Base-by-base conservation (phyloP, 2,797 vertebrate species). In the Ceryle rudis region DNA sequence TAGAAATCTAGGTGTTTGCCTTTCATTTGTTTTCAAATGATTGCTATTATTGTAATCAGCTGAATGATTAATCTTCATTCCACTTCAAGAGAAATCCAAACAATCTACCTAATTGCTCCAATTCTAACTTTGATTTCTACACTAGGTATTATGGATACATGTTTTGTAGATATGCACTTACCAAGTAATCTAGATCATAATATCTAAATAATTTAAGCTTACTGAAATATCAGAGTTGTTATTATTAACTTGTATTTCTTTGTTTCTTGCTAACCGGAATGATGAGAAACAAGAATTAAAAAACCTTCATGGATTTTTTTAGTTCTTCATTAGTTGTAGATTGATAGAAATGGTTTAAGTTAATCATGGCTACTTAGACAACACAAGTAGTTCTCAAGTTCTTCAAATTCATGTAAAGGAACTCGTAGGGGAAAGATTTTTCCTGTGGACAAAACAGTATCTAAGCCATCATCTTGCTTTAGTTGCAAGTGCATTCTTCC, bases 1-100 rank as follows among this genome's bases (percentile, higher is more conserved):
- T 11, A 75, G 58, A 71, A 80, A 75, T 89, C 11, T 66, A 92
- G 54, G 72, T 93, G 79, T 96, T 90, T 84, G 70, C 33, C 51
- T 95, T 91, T 80, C 47, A 64, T 95, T 96, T 93, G 66, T 82
- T 96, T 90, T 52, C 75, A 92, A 69, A 92, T 90, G 33, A 95
- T 89, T 86, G 31, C 55, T 95, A 5, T 81, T 94, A 73, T 78
- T 86, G 33, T 80, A 91, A 95, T 95, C 82, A 95, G 37, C 55
- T 80, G 62, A 94, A 85, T 88, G 66, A 93, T 42, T 96, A 51
- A 89, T 90, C 58, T 73, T 91, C 58, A 62, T 87, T 89, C 65
- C 52, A 86, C 91, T 95, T 74, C 61, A 95, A 78, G 39, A 90
- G 8, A 91, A 81, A 88, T 69, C 26, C 66, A 91, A 96, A 86